Base-by-base conservation (phyloP, 2,888 invertebrate species). In the Drosophila subsilvestris region DNA sequence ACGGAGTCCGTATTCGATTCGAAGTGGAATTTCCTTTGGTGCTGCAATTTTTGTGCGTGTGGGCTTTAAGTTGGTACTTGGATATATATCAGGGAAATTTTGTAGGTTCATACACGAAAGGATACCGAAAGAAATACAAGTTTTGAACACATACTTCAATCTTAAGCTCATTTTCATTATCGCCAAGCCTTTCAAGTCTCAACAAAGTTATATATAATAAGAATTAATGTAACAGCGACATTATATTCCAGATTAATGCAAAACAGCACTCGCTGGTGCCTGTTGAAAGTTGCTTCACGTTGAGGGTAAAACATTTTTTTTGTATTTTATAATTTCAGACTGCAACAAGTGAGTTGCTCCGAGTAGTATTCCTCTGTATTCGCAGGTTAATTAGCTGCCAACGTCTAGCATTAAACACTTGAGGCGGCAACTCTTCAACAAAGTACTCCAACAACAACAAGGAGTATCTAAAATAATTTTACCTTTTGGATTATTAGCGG, bases 401-500 rank as follows among this genome's bases (percentile, higher is more conserved):
- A 1, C 14, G 37, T 37, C 37, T 53, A 9, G 45, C 47, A 20
- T 5, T n/a, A 42, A 6, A 54, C 22, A 45, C 66, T 65, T 48
- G 4, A 47, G n/a, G 14, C 55, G n/a, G 14, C 55, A 37, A 17
- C 62, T 43, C 47, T 20, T 47, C 18, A 45, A 22, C 6, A 10
- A 37, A 18, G 44, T 44, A 9, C 44, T 44, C 5, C 44, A 44
- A 17, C 44, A 44, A 14, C 6, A 37, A 37, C 37, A 63, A 51
- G 27, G 47, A 67, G 55, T 49, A 56, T 67, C 47, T 55, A 43
- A 55, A 67, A 68, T 56, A 42, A 48, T 66, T 48, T 12, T 32
- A 66, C 56, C 65, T 67, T 55, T 55, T 63, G 63, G n/a, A n/a
- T n/a, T n/a, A 63, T 25, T 63, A 49, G 32, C 63, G 50, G 63